Evolutionary conservation across 2,113 vertebrate genomes (phyloP).

Genomic region (Lota lota): DNA sequence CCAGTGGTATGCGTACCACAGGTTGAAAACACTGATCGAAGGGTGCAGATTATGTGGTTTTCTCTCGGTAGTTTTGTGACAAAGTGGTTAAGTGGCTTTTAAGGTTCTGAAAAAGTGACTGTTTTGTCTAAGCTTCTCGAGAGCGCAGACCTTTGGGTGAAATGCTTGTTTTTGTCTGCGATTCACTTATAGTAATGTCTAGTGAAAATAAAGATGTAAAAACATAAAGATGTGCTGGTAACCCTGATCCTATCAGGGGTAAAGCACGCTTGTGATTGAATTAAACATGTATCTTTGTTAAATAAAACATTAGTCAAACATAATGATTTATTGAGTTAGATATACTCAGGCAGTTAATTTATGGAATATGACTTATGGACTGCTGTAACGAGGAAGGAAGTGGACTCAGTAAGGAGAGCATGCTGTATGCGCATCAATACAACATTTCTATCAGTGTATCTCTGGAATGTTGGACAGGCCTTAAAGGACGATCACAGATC

Average conservation of each 20-base stretch:
- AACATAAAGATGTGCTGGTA: background rate
- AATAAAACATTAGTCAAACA: conserved; percentile 61
- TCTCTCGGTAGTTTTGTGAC: too few species aligned
- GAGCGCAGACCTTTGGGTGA: background rate
- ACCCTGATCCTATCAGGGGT: conserved; percentile 20
- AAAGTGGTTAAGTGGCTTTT: background rate
- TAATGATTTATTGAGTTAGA: conserved; percentile 54
- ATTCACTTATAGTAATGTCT: background rate
- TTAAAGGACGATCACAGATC: conserved; percentile 10
- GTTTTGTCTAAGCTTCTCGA: background rate
- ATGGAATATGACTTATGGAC: conserved; percentile 31
- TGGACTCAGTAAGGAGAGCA: background rate
- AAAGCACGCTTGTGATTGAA: conserved; percentile 46
- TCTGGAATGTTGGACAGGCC: conserved; percentile 24
- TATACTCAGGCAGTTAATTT: conserved; percentile 55
- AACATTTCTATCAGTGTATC: conserved; percentile 24
- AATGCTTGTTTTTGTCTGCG: conserved; percentile 2
- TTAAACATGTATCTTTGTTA: conserved; percentile 52
- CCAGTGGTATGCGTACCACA: too few species aligned
- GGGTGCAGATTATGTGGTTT: too few species aligned
- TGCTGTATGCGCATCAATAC: background rate
- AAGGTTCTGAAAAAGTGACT: too few species aligned
- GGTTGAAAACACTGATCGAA: too few species aligned
- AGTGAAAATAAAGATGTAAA: too few species aligned
- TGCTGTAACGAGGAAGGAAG: conserved; percentile 44